Base-by-base conservation (phyloP, 2,113 vertebrate species). In the Telmatochromis sp. region DNA sequence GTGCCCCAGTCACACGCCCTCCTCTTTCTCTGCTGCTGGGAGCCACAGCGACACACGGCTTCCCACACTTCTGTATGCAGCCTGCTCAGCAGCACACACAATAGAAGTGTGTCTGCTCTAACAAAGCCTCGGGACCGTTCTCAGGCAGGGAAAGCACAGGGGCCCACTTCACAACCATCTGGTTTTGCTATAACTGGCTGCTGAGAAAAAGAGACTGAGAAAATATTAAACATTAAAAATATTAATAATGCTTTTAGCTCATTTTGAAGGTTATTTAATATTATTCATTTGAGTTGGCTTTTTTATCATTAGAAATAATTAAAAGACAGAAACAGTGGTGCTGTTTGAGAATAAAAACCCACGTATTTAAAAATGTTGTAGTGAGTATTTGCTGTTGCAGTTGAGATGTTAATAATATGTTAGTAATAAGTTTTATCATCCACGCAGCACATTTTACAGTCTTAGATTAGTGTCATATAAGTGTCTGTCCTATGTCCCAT, bases 31-130 rank as follows among this genome's bases (percentile, higher is more conserved):
- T 65, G 80, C 81, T 85, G 92, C 94, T 96, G 92, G 95, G 95
- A 95, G 95, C 90, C 93, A 68, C 82, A 7, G 89, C 9, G 92
- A 93, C 95, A 95, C 95, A 96, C 86, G 89, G 93, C 94, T 96
- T 96, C 96, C 96, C 96, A 96, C 95, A 96, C 95, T 96, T 93
- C 54, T 91, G 87, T 87, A 94, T 92, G 92, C 93, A 85, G 79
- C 73, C 92, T 11, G 88, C 89, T 93, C 89, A 80, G 92, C 94
- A 83, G 28, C 63, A 1, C 45, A 23, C 87, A 95, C 94, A 96
- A 96, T 89, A 54, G 95, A 95, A 94, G 94, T 94, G 95, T 95
- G 95, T 95, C 94, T 89, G 89, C 81, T 80, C 83, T 15, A 86
- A 92, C 89, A 91, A 89, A 94, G 95, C 89, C 91, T 21, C 15